A percentile compares a stretch with the other conserved stretches of the same genome.
Conservation (phyloP, 2,888 invertebrate species). For the Limnephilus auricula region DNA sequence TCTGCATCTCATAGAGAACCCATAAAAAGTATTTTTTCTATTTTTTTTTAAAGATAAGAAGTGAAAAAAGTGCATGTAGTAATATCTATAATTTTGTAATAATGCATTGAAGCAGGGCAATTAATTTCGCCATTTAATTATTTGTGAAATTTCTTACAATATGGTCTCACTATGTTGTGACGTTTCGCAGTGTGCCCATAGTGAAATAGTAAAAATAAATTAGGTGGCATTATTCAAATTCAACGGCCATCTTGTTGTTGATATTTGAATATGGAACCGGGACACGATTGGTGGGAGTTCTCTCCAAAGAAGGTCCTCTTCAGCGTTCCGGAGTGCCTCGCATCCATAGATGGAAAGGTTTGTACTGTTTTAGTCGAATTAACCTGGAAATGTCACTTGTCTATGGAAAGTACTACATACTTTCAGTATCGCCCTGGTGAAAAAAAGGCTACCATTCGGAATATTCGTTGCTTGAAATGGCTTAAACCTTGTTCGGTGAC, state of each 20-base stretch:
- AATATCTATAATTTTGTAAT: background rate
- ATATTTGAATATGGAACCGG: conserved; percentile 66
- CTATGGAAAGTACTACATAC: background rate
- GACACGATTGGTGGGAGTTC: conserved; percentile 77
- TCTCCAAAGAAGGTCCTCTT: conserved; percentile 73
- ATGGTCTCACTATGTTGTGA: background rate
- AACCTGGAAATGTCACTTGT: background rate
- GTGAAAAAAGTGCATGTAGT: background rate
- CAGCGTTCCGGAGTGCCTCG: conserved; percentile 78
- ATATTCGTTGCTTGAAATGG: too few species aligned
- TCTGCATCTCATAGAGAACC: too few species aligned
- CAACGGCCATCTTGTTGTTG: background rate
- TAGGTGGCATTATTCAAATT: background rate
- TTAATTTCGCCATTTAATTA: background rate
- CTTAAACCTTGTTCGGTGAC: too few species aligned
- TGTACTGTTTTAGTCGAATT: conserved; percentile 66
- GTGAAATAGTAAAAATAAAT: background rate
- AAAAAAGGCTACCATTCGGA: too few species aligned
- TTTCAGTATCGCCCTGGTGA: too few species aligned
- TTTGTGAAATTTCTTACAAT: background rate
- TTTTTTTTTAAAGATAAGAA: background rate
- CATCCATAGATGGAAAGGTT: conserved; percentile 80
- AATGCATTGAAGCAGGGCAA: background rate
- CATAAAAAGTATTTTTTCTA: too few species aligned
- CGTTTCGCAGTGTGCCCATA: background rate